Base-by-base conservation (phyloP, 2,888 invertebrate genomes). In the Drosophila fulvimacula region DNA sequence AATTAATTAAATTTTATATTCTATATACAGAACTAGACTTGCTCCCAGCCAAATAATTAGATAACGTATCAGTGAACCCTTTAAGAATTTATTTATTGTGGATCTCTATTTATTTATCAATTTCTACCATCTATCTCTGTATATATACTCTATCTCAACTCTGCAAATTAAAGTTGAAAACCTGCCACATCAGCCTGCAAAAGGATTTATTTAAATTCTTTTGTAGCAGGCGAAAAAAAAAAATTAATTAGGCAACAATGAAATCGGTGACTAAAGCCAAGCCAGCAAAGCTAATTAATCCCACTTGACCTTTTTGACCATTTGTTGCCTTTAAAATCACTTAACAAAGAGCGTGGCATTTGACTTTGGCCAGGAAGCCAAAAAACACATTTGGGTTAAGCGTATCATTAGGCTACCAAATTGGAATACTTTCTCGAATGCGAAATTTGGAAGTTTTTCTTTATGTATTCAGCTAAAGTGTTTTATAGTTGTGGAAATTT, bases 281-380 rank as follows among this genome's bases (percentile, higher is more conserved):
- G 53, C 46, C 21, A 42, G 36, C 24, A 67, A 69, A 55, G 46
- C 56, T 80, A 71, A 72, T 81, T 77, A 76, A 72, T 68, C 65
- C 68, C 59, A 60, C 34, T 67, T 76, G 76, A 80, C 71, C 76
- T 62, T 70, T 79, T 66, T 48, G 27, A 21, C 53, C 30, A 51
- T 75, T 57, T 24, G 32, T 32, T 59, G 48, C 19, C 41, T 55
- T 32, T 39, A 74, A 78, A 74, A 66, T 63, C 63, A 74, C 36
- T 73, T 73, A 53, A 36, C 51, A 48, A 46, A 62, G 39, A 53
- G 46, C 30, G 32, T 34, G 27, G 27, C 41, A 61, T 19, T 57
- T 24, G 34, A 51, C 41, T 65, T 67, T 41, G 36, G 24, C 21
- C 10, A 44, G 9, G 27, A 38, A 19, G 48, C 36, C 19, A 19